A percentile compares a stretch with the other conserved stretches of the same genome.
phyloP scores from a whole-genome alignment of 2,888 invertebrate genomes.

The Corythucha ciliata region DNA sequence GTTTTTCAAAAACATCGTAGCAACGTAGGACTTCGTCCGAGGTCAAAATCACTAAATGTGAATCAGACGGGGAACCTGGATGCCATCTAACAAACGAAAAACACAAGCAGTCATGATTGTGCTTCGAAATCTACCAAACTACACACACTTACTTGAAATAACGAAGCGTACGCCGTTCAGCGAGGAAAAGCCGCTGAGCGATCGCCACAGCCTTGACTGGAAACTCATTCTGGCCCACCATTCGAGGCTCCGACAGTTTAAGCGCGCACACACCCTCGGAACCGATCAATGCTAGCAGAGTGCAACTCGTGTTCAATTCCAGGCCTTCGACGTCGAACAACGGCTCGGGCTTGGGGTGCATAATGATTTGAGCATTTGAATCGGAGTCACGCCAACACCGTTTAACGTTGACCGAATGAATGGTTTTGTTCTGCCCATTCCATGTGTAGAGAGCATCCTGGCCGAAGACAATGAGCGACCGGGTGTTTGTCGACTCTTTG shows the following conservation, averaged over 20 bases:
- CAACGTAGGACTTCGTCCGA: slow-evolving; percentile 81
- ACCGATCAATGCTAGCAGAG: slow-evolving; percentile 60
- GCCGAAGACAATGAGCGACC: slow-evolving; percentile 49
- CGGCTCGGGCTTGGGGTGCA: slow-evolving; percentile 58
- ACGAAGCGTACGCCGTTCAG: slow-evolving; percentile 48
- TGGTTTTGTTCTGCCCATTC: slow-evolving; percentile 55
- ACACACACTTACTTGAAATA: slow-evolving; percentile 47
- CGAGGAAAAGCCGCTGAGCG: slow-evolving; percentile 20
- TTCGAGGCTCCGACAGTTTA: too few species aligned
- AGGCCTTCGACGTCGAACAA: slow-evolving; percentile 59
- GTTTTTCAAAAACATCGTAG: slow-evolving; percentile 42
- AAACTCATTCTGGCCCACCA: too few species aligned
- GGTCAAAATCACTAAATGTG: slow-evolving; percentile 67
- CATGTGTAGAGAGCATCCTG: slow-evolving; percentile 60
- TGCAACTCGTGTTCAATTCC: slow-evolving; percentile 54
- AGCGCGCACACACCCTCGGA: slow-evolving; percentile 58
- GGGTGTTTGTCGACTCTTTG: too few species aligned
- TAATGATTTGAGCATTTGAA: slow-evolving; percentile 40
- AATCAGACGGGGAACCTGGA: slow-evolving; percentile 65
- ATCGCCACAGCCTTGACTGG: slow-evolving; percentile 56
- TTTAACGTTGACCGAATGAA: slow-evolving; percentile 45
- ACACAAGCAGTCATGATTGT: neutral
- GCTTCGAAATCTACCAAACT: neutral
- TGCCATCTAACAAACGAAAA: slow-evolving; percentile 61
- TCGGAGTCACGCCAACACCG: slow-evolving; percentile 20